Base-by-base conservation (phyloP, 2,888 invertebrate species). In the Amblyjoppa fuscipennis region DNA sequence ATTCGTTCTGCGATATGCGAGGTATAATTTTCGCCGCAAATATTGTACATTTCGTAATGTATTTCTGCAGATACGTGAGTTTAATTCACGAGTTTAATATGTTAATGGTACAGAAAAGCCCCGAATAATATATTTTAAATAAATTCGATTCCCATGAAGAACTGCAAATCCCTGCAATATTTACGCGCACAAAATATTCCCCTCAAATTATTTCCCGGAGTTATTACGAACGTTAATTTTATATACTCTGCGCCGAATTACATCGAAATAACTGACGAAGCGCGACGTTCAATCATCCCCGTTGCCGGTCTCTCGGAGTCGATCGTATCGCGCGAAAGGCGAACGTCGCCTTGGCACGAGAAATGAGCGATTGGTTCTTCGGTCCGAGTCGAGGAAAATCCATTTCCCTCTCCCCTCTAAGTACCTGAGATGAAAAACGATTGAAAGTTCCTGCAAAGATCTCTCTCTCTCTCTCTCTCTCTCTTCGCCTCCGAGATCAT, bases 351-450 rank as follows among this genome's bases (percentile, higher is more conserved):
- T 74, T 51, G 71, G 53, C 68, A 51, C 13, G 74, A 83, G 78
- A 71, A 73, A 85, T 87, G 86, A 88, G 78, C 85, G 87, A 88
- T 88, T 84, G 86, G 82, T 84, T 81, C 73, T 53, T 41, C 73
- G 51, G 31, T 61, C 61, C 3, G 74, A 81, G 83, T 71, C 59
- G 53, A 81, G 84, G 28, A 59, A 84, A 87, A 84, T 70, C 66
- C 80, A 73, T 68, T 81, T 79, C 61, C 64, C 66, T 68, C 45
- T 81, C 68, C 11, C 9, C 9, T 28, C 5, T 11, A 4, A 5
- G 25, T 71, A 38, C 69, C 53, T 20, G 56, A 38, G 66, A 66
- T 66, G 82, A 84, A 70, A 59, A 79, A 80, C 38, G 75, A 66
- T 74, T 73, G 28, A 75, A 74, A 81, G 61, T 78, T 75, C 59